A percentile compares a stretch with the other conserved stretches of the same genome.
These are phyloP conservation scores for Acrobasis consociella DNA, from an alignment of 2,888 invertebrate species.

Conservation along the genomic window DNA sequence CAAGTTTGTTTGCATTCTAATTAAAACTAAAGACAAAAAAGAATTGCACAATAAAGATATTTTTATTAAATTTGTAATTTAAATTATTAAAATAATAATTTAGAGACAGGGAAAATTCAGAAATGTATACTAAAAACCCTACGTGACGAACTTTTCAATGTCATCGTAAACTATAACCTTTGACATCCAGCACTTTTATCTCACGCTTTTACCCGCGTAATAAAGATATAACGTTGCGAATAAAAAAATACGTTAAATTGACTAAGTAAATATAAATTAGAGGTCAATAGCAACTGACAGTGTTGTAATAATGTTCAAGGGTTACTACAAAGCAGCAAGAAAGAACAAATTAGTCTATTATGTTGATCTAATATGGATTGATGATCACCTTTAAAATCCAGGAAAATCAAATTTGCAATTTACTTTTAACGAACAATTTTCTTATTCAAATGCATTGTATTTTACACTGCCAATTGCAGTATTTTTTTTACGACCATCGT, in stretches of 20 bases:
- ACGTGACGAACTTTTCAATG: constrained; percentile 12
- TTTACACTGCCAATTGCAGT: constrained; percentile 2
- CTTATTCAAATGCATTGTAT: background rate
- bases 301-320: background rate
- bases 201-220: constrained; percentile 7
- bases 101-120: too few relatives aligned
- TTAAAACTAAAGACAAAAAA: too few relatives aligned
- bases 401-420: too few relatives aligned
- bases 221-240: constrained; percentile 2
- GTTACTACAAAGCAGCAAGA: background rate
- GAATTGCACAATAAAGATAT: too few relatives aligned
- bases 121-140: too few relatives aligned
- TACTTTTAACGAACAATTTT: too few relatives aligned
- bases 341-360: too few relatives aligned
- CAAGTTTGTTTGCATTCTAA: too few relatives aligned
- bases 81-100: too few relatives aligned
- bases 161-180: constrained; percentile 13
- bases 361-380: too few relatives aligned
- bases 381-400: too few relatives aligned
- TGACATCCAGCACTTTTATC: constrained; percentile 14
- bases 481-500: background rate
- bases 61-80: too few relatives aligned
- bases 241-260: background rate
- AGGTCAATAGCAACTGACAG: constrained; percentile 3
- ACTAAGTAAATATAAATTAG: background rate